Conservation (phyloP, 2,888 invertebrate species). For the Tetanocera ferruginea region DNA sequence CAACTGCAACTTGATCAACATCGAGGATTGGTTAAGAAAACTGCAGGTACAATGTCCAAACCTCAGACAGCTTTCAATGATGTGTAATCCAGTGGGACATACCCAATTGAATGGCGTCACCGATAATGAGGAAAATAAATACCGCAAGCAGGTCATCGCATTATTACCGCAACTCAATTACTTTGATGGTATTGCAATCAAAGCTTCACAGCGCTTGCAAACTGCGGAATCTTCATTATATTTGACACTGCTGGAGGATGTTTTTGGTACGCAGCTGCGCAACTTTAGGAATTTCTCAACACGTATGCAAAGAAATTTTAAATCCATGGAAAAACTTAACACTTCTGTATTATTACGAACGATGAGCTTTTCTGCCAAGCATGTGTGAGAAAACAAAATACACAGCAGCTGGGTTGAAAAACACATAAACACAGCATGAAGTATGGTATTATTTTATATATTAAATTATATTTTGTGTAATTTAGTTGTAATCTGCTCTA, state of each 20-base stretch:
- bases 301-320: conserved; percentile 40
- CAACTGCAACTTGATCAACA: conserved; percentile 73
- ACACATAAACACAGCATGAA: neutral
- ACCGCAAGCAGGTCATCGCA: conserved; percentile 50
- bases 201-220: conserved; percentile 27
- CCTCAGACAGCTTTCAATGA: conserved; percentile 77
- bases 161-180: conserved; percentile 50
- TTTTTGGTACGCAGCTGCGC: conserved; percentile 43
- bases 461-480: conserved; percentile 7
- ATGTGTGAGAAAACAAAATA: neutral
- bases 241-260: conserved; percentile 40
- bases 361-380: conserved; percentile 1
- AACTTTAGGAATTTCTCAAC: conserved; percentile 40
- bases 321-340: conserved; percentile 43
- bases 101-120: conserved; percentile 77
- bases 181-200: conserved; percentile 51
- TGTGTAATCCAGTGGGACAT: conserved; percentile 84
- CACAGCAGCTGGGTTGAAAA: neutral
- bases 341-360: neutral
- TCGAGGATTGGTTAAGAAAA: conserved; percentile 79
- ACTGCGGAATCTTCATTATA: conserved; percentile 1
- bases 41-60: conserved; percentile 79
- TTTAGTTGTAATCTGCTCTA: conserved; percentile 8
- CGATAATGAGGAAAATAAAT: conserved; percentile 69
- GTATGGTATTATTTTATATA: conserved; percentile 22